These are phyloP conservation scores for Tupiocoris notatus DNA, from an alignment of 2,888 invertebrate species.

Conservation along the genomic window DNA sequence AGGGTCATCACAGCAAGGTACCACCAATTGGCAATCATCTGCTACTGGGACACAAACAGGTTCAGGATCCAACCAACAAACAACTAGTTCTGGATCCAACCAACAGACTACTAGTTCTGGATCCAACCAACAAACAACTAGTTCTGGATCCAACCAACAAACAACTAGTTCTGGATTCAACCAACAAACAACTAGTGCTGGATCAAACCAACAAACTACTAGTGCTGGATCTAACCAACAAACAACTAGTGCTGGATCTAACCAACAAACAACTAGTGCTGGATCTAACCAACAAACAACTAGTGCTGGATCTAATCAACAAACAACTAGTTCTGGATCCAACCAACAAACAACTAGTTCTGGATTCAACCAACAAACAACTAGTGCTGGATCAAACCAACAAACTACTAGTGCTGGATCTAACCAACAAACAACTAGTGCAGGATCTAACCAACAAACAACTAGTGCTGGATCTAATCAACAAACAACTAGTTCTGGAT, in stretches of 20 bases:
- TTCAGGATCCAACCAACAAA: constrained; percentile 43
- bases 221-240: background rate
- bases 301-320: constrained; percentile 1
- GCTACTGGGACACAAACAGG: constrained; percentile 41
- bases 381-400: constrained; percentile 33
- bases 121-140: constrained; percentile 40
- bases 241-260: constrained; percentile 4
- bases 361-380: constrained; percentile 3
- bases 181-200: constrained; percentile 10
- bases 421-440: too few species aligned
- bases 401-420: constrained; percentile 24
- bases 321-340: constrained; percentile 31
- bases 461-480: constrained; percentile 41
- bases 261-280: constrained; percentile 4
- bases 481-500: constrained; percentile 36
- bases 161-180: constrained; percentile 18
- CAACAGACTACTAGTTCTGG: constrained; percentile 43
- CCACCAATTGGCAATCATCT: too few species aligned
- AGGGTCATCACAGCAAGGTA: constrained; percentile 32
- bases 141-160: constrained; percentile 43
- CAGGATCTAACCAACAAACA: constrained; percentile 27
- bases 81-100: constrained; percentile 31
- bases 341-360: constrained; percentile 43
- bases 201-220: background rate
- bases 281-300: constrained; percentile 18